Percentiles rank a stretch among this genome's conserved stretches.
phyloP scores from a whole-genome alignment of 2,797 vertebrate species.

The Hephaestus fuliginosus region DNA sequence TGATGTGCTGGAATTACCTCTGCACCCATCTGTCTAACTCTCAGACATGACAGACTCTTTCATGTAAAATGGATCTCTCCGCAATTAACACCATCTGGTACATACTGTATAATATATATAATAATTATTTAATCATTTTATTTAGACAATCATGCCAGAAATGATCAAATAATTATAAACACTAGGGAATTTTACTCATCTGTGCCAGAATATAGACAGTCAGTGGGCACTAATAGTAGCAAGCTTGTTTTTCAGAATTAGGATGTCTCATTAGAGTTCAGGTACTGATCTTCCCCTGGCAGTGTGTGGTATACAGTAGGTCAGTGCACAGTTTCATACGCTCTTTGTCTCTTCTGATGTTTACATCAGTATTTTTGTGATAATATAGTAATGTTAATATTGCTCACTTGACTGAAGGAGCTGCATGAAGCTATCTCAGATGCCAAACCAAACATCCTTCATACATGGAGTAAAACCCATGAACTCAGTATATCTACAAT shows the following conservation, averaged over 20 bases:
- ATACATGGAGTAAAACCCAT: too few species aligned
- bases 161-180: background rate
- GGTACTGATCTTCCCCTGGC: background rate
- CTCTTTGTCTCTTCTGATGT: background rate
- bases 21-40: background rate
- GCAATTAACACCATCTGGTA: background rate
- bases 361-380: background rate
- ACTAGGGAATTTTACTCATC: background rate
- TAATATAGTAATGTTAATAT: background rate
- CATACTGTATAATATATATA: too few species aligned
- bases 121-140: background rate
- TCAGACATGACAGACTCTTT: background rate
- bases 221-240: too few species aligned
- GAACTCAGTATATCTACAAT: too few species aligned
- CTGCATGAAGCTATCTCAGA: background rate
- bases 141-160: background rate
- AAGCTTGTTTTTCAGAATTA: background rate
- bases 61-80: background rate
- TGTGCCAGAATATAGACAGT: background rate
- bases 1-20: constrained; percentile 39
- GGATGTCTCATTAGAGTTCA: background rate
- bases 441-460: too few species aligned
- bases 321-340: background rate
- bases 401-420: background rate
- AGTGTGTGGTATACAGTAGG: background rate